Percentiles rank a stretch among this genome's conserved stretches.
phyloP scores from a whole-genome alignment of 2,888 invertebrate species.

The Melanostoma mellinum region DNA sequence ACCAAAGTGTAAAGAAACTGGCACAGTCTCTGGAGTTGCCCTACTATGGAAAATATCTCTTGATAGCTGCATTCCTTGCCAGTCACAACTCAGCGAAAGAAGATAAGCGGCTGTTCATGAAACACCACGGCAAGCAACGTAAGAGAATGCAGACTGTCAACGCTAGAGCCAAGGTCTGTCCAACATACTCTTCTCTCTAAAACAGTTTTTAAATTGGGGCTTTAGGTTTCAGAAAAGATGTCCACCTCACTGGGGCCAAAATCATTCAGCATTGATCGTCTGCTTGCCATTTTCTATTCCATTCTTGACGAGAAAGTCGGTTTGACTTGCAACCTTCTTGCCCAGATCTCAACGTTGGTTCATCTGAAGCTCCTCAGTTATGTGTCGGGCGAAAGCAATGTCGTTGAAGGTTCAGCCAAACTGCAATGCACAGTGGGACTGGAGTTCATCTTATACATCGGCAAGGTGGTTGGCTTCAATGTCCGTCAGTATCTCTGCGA shows the following conservation, averaged over 20 bases:
- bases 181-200: background rate
- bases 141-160: conserved; percentile 85
- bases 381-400: conserved; percentile 87
- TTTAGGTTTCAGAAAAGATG: conserved; percentile 83
- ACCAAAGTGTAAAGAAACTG: conserved; percentile 83
- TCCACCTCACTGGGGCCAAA: conserved; percentile 91
- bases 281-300: conserved; percentile 94
- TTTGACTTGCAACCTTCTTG: conserved; percentile 92
- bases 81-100: conserved; percentile 95
- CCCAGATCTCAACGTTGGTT: conserved; percentile 93
- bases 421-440: conserved; percentile 93
- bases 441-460: conserved; percentile 90
- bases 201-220: background rate
- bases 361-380: conserved; percentile 89
- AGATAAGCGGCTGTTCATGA: conserved; percentile 93
- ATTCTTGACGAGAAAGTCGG: conserved; percentile 93
- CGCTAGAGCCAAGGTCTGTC: conserved; percentile 83
- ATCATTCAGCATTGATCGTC: conserved; percentile 90
- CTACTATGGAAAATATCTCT: conserved; percentile 93
- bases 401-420: conserved; percentile 88
- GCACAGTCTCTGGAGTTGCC: conserved; percentile 90
- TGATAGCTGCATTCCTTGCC: conserved; percentile 95
- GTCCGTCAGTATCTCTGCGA: conserved; percentile 90
- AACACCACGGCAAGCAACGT: conserved; percentile 88
- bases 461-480: conserved; percentile 90